phyloP scores from a whole-genome alignment of 1,140 invertebrate species.

The Camponotus pennsylvanicus region DNA sequence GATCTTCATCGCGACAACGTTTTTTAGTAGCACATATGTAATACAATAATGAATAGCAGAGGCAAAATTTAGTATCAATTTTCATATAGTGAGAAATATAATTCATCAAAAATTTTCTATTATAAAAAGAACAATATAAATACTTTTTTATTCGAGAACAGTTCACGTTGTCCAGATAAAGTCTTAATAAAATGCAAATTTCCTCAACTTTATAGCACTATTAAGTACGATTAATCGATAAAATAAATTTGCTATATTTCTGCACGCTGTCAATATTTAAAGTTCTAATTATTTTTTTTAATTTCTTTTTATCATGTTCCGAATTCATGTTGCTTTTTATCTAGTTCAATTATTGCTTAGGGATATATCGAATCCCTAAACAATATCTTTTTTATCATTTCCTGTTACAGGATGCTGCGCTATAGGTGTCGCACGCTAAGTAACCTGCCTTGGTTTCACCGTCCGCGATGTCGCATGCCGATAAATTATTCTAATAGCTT shows the following conservation, averaged over 20 bases:
- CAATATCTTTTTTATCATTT: neutral
- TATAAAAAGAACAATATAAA: neutral
- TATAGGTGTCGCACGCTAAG: slow-evolving; percentile 43
- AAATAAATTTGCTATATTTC: neutral
- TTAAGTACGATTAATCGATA: slow-evolving; percentile 1
- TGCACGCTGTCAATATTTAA: neutral
- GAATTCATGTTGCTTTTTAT: slow-evolving; percentile 39
- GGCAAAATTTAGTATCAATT: slow-evolving; percentile 61
- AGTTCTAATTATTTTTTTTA: neutral
- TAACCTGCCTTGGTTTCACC: slow-evolving; percentile 52
- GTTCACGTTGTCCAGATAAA: neutral
- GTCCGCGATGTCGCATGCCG: slow-evolving; percentile 47
- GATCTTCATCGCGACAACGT: slow-evolving; percentile 41
- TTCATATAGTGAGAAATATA: slow-evolving; percentile 44
- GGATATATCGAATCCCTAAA: slow-evolving; percentile 52
- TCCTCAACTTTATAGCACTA: neutral
- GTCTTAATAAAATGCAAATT: slow-evolving; percentile 13
- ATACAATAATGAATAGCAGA: slow-evolving; percentile 49
- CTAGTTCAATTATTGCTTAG: slow-evolving; percentile 55
- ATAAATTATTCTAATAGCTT: slow-evolving; percentile 74
- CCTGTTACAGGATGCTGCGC: slow-evolving; percentile 19
- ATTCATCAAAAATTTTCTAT: slow-evolving; percentile 41
- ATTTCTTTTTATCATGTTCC: slow-evolving; percentile 15
- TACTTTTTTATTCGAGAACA: neutral
- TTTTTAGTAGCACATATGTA: slow-evolving; percentile 47